Evolutionary conservation across 2,113 vertebrate species (phyloP).

Genomic region (Brevimyrus niger): DNA sequence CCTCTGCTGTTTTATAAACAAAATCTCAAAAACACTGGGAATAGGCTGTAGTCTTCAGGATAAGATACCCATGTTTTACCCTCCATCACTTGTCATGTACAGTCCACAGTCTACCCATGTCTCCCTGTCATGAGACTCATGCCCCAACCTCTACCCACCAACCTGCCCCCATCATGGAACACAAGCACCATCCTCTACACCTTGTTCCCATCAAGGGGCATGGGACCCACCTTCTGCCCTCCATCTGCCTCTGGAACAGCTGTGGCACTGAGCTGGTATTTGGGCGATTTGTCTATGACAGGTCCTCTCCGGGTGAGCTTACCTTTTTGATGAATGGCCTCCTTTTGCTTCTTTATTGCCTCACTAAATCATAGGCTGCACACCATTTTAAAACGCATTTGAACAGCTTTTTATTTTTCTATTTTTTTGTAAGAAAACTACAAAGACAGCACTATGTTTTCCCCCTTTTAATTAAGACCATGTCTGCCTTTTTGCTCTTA

Average conservation of each 20-base stretch:
- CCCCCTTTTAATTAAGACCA: constrained; percentile 30
- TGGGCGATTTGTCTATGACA: constrained; percentile 52
- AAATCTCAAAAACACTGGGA: background rate
- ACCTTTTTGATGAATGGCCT: constrained; percentile 62
- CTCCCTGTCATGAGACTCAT: background rate
- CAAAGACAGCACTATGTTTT: constrained; percentile 36
- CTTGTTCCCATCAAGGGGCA: background rate
- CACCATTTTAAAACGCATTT: constrained; percentile 64
- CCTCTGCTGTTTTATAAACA: background rate
- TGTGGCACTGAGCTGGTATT: constrained; percentile 41
- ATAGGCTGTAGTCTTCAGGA: background rate
- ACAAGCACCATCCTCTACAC: background rate
- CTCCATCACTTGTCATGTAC: background rate
- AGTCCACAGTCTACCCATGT: background rate
- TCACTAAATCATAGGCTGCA: constrained; percentile 67
- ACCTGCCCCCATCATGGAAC: background rate
- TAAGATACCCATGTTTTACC: background rate
- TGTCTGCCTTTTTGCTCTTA: constrained; percentile 28
- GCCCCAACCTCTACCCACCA: background rate
- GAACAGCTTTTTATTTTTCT: constrained; percentile 57
- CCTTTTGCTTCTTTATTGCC: constrained; percentile 64
- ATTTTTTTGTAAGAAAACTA: constrained; percentile 48
- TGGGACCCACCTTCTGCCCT: constrained; percentile 26
- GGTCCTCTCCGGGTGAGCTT: constrained; percentile 59
- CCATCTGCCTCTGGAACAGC: constrained; percentile 49